Percentiles rank a stretch among this genome's conserved stretches.
Conservation (phyloP, 2,113 vertebrate genomes). For the Pristiophorus japonicus region DNA sequence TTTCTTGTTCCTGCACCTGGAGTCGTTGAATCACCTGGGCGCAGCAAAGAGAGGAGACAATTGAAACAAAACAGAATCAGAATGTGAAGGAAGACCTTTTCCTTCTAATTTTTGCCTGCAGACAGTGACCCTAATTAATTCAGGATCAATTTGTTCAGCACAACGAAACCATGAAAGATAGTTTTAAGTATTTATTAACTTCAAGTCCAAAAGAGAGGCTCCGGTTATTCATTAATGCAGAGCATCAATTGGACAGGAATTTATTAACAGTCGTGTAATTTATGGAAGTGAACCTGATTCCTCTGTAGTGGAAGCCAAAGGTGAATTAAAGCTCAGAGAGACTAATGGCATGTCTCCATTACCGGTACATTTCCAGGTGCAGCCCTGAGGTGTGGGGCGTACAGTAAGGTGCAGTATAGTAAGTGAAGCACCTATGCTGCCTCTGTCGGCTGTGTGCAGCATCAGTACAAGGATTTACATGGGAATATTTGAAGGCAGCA, state of each 20-base stretch:
- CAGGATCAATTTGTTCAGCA: not conserved
- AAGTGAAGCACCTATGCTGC: not conserved
- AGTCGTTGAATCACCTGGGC: not conserved
- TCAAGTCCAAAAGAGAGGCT: not conserved
- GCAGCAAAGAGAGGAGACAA: not conserved
- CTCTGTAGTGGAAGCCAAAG: not conserved
- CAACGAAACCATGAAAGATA: not conserved
- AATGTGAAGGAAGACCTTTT: not conserved
- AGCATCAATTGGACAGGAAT: not conserved
- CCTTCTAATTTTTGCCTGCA: not conserved
- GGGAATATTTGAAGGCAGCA: not conserved
- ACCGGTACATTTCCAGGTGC: not conserved
- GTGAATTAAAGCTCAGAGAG: not conserved
- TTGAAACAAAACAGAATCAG: not conserved
- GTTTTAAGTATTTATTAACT: not conserved
- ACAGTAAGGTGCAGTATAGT: not conserved
- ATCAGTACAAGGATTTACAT: not conserved
- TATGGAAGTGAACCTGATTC: not conserved
- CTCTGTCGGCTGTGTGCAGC: not conserved
- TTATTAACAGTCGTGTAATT: not conserved
- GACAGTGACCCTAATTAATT: not conserved
- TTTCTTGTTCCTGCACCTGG: not conserved
- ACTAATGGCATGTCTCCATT: not conserved
- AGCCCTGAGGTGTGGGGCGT: not conserved
- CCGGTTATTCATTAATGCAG: slow-evolving; percentile 4